A percentile compares a stretch with the other conserved stretches of the same genome.
These are phyloP conservation scores for Drosophila pectinifera DNA, from an alignment of 1,140 invertebrate species.

Conservation along the genomic window DNA sequence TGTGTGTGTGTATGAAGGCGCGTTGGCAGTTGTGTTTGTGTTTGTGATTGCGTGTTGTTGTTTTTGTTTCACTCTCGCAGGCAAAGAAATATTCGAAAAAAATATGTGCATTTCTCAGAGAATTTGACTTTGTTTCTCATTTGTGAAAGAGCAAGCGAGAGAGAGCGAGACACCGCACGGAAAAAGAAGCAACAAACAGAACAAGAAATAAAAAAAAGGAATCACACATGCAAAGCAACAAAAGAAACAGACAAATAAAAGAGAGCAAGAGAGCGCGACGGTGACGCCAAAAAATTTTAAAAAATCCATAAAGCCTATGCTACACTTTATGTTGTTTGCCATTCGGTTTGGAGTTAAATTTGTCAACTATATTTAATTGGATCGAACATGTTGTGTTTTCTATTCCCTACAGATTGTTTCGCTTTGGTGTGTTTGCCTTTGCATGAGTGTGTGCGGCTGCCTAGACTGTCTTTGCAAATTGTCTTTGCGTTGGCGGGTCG, in stretches of 20 bases:
- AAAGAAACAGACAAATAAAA: slow-evolving; percentile 47
- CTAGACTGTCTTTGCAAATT: slow-evolving; percentile 61
- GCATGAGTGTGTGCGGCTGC: slow-evolving; percentile 39
- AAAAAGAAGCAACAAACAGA: slow-evolving; percentile 37
- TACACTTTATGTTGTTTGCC: slow-evolving; percentile 8
- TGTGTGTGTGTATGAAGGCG: slow-evolving; percentile 25
- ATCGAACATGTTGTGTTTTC: slow-evolving; percentile 36
- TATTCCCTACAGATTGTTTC: slow-evolving; percentile 25
- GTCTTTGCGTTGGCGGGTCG: slow-evolving; percentile 53
- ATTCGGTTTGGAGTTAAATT: slow-evolving; percentile 47
- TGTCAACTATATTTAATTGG: slow-evolving; percentile 68
- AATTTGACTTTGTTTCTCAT: slow-evolving; percentile 38
- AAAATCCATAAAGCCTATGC: slow-evolving; percentile 51
- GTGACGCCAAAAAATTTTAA: slow-evolving; percentile 73
- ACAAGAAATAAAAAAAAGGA: slow-evolving; percentile 42
- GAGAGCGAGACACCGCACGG: slow-evolving; percentile 7
- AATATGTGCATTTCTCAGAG: slow-evolving; percentile 29
- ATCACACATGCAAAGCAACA: slow-evolving; percentile 62
- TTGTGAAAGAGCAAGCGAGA: slow-evolving; percentile 15
- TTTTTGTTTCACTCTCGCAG: slow-evolving; percentile 19
- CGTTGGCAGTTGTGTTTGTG: slow-evolving; percentile 27
- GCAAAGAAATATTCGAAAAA: slow-evolving; percentile 31
- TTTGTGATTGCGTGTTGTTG: slow-evolving; percentile 32
- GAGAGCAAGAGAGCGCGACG: slow-evolving; percentile 67
- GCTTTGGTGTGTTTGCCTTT: slow-evolving; percentile 23